Percentiles rank a stretch among this genome's conserved stretches.
phyloP scores from a whole-genome alignment of 2,888 invertebrate species.

The Chrysotoxum bicinctum region DNA sequence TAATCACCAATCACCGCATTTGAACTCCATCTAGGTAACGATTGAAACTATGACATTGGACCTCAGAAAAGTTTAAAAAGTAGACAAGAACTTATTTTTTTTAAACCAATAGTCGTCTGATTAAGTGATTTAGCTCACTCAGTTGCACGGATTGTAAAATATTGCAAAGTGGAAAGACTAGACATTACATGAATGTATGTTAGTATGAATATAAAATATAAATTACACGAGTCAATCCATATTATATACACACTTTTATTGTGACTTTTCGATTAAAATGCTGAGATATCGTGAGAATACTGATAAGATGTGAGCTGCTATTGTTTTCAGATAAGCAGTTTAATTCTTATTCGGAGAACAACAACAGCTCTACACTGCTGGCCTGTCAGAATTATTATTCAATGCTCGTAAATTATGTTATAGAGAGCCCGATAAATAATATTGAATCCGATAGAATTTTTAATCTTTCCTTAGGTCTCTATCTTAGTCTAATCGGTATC shows the following conservation, averaged over 20 bases:
- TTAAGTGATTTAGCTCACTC: no score
- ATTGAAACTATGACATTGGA: not conserved
- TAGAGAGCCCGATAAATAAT: not conserved
- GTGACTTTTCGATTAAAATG: slow-evolving; percentile 29
- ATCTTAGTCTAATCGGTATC: slow-evolving; percentile 38
- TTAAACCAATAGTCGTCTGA: slow-evolving; percentile 2
- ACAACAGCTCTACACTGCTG: not conserved
- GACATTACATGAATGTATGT: not conserved
- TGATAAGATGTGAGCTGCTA: slow-evolving; percentile 57
- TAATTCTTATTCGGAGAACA: not conserved
- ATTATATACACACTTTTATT: slow-evolving; percentile 15
- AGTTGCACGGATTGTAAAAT: slow-evolving; percentile 4
- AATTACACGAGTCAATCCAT: not conserved
- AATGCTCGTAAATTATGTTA: slow-evolving; percentile 9
- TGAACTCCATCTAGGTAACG: not conserved
- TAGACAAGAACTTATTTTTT: not conserved
- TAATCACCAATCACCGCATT: no score
- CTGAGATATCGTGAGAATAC: slow-evolving; percentile 34
- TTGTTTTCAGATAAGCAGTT: slow-evolving; percentile 38
- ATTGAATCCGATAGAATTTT: slow-evolving; percentile 11
- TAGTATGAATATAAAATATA: not conserved
- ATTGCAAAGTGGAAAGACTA: not conserved
- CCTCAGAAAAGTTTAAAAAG: not conserved
- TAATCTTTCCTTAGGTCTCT: slow-evolving; percentile 12
- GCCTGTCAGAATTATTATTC: slow-evolving; percentile 4